phyloP scores from a whole-genome alignment of 2,113 vertebrate genomes.

The Kryptolebias marmoratus region DNA sequence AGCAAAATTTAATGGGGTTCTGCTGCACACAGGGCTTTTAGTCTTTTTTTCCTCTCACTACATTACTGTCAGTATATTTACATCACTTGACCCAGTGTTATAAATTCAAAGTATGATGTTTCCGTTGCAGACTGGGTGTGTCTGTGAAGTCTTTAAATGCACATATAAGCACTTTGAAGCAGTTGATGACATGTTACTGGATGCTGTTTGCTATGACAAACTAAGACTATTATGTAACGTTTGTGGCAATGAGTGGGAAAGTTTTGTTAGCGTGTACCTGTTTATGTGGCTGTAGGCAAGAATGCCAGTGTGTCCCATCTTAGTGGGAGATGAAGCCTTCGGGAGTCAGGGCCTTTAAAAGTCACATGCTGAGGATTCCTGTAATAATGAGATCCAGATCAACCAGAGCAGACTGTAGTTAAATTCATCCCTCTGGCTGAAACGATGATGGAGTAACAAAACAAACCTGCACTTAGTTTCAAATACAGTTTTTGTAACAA shows the following conservation, averaged over 20 bases:
- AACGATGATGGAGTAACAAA: slow-evolving; percentile 39
- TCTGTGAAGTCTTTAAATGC: slow-evolving; percentile 7
- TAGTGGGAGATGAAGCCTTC: slow-evolving; percentile 56
- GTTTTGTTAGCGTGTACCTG: slow-evolving; percentile 5
- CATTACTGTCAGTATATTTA: slow-evolving; percentile 13
- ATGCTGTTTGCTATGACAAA: slow-evolving; percentile 1
- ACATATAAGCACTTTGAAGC: not conserved
- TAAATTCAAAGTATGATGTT: slow-evolving; percentile 5
- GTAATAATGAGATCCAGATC: slow-evolving; percentile 70
- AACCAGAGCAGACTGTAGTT: slow-evolving; percentile 52
- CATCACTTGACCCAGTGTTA: slow-evolving; percentile 1
- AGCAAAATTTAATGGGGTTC: slow-evolving; percentile 35
- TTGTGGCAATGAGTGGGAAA: slow-evolving; percentile 9
- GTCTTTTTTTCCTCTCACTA: slow-evolving; percentile 19
- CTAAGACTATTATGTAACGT: slow-evolving; percentile 8
- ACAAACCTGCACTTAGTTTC: slow-evolving; percentile 23
- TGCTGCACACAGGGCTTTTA: slow-evolving; percentile 20
- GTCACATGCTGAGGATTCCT: slow-evolving; percentile 69
- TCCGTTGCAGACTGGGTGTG: slow-evolving; percentile 9
- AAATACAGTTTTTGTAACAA: slow-evolving; percentile 32
- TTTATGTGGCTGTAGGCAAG: slow-evolving; percentile 29
- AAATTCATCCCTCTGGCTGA: slow-evolving; percentile 47
- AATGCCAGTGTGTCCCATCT: slow-evolving; percentile 53
- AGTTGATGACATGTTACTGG: slow-evolving; percentile 8
- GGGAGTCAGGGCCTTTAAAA: slow-evolving; percentile 60